These are phyloP conservation scores for Gastracanthus pulcherrimus DNA, from an alignment of 2,888 invertebrate species.

Conservation along the genomic window DNA sequence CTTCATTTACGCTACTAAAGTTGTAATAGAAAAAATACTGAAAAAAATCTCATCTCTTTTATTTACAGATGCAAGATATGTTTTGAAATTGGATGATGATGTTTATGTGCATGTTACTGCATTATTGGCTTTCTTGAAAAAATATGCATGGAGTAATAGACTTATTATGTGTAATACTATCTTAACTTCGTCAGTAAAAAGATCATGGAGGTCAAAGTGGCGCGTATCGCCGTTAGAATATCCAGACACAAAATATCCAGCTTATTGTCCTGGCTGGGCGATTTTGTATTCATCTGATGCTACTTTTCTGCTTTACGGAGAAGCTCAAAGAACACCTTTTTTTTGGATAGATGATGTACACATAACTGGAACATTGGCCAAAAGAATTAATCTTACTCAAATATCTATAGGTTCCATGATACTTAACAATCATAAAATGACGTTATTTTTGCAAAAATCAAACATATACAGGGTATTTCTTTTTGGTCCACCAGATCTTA, in stretches of 20 bases:
- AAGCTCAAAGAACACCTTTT: slow-evolving; percentile 82
- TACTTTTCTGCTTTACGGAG: slow-evolving; percentile 80
- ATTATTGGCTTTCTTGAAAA: slow-evolving; percentile 77
- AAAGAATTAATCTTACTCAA: slow-evolving; percentile 80
- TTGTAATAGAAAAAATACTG: not conserved
- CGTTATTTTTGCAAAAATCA: slow-evolving; percentile 69
- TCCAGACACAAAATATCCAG: slow-evolving; percentile 82
- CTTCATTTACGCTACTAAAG: not conserved
- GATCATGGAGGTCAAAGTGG: slow-evolving; percentile 87
- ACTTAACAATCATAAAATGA: slow-evolving; percentile 72
- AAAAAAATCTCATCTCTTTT: slow-evolving; percentile 11
- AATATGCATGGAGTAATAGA: slow-evolving; percentile 81
- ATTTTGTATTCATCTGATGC: slow-evolving; percentile 84
- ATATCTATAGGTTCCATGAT: slow-evolving; percentile 79
- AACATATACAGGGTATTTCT: slow-evolving; percentile 77
- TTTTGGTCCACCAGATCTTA: slow-evolving; percentile 80
- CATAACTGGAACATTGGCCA: slow-evolving; percentile 84
- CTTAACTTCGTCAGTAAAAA: slow-evolving; percentile 79
- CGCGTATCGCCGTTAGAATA: slow-evolving; percentile 85
- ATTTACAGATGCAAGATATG: slow-evolving; percentile 74
- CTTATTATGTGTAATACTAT: slow-evolving; percentile 83
- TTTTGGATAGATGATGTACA: slow-evolving; percentile 93
- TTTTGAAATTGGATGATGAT: slow-evolving; percentile 78
- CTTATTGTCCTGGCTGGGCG: slow-evolving; percentile 87
- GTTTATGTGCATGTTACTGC: slow-evolving; percentile 77